Evolutionary conservation across 2,888 invertebrate species (phyloP).

Genomic region (Mantis religiosa): DNA sequence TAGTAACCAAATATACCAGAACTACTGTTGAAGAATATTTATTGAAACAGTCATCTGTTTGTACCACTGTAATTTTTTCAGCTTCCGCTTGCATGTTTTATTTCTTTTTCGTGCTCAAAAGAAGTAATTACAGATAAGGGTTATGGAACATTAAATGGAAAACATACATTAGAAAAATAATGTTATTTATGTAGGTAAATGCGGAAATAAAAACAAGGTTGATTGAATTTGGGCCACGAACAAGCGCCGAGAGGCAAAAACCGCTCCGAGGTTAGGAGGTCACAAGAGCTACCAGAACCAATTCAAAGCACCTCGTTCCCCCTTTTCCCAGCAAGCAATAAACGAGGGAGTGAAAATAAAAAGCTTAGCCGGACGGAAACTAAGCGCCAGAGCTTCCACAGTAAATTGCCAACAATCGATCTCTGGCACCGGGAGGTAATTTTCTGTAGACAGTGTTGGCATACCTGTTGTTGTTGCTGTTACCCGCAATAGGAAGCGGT

Average conservation of each 20-base stretch:
- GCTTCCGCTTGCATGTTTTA: too few relatives aligned
- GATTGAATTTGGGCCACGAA: not conserved
- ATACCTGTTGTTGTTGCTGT: not conserved
- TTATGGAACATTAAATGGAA: too few relatives aligned
- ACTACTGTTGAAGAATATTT: too few relatives aligned
- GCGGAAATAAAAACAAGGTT: too few relatives aligned
- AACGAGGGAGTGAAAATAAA: not conserved
- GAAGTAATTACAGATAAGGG: too few relatives aligned
- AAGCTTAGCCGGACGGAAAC: not conserved
- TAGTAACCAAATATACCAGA: too few relatives aligned
- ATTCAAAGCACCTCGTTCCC: not conserved
- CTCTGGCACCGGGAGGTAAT: not conserved
- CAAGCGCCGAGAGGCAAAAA: not conserved
- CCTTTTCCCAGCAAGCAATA: not conserved
- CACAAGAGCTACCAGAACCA: not conserved
- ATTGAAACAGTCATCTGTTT: too few relatives aligned
- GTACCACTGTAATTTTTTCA: too few relatives aligned
- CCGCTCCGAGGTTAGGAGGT: not conserved
- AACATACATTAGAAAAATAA: too few relatives aligned
- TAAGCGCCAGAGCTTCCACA: not conserved
- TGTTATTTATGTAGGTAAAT: too few relatives aligned
- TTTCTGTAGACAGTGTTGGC: not conserved
- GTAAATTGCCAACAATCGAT: slow-evolving; percentile 1
- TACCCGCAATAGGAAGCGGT: not conserved
- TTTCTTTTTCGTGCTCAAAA: too few relatives aligned